A percentile compares a stretch with the other conserved stretches of the same genome.
Evolutionary conservation across 2,888 invertebrate genomes (phyloP).

Genomic region (Dasysyrphus tricinctus): DNA sequence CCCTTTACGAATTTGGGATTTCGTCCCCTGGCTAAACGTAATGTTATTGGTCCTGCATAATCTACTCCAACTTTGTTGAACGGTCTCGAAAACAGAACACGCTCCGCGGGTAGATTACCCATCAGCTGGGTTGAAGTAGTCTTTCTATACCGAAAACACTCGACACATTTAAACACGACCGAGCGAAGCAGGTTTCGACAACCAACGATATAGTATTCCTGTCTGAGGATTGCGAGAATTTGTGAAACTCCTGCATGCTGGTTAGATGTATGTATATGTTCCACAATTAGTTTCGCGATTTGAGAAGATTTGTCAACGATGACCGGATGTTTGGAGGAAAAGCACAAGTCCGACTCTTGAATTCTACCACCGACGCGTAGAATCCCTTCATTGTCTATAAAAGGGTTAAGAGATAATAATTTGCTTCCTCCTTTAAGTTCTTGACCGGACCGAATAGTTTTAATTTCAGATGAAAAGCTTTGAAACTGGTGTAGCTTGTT

Average conservation of each 20-base stretch:
- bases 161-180: conserved; percentile 5
- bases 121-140: not conserved
- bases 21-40: conserved; percentile 7
- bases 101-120: conserved; percentile 2
- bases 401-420: not conserved
- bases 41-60: conserved; percentile 11
- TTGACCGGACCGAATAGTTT: not conserved
- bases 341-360: too few relatives aligned
- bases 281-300: not conserved
- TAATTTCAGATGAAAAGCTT: not conserved
- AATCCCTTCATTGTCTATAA: too few relatives aligned
- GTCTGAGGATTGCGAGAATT: not conserved
- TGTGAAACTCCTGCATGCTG: conserved; percentile 12
- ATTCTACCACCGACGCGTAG: too few relatives aligned
- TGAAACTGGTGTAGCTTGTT: not conserved
- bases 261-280: not conserved
- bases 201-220: conserved; percentile 17
- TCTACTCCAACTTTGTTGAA: conserved; percentile 11
- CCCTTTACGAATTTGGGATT: conserved; percentile 9
- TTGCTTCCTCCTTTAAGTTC: not conserved
- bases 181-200: not conserved
- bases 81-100: not conserved
- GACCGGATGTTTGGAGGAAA: too few relatives aligned
- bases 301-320: not conserved
- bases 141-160: not conserved